Evolutionary conservation across 2,113 vertebrate species (phyloP), one percentile per base, ranked within the genome.

Genomic region (Caloenas nicobarica): DNA sequence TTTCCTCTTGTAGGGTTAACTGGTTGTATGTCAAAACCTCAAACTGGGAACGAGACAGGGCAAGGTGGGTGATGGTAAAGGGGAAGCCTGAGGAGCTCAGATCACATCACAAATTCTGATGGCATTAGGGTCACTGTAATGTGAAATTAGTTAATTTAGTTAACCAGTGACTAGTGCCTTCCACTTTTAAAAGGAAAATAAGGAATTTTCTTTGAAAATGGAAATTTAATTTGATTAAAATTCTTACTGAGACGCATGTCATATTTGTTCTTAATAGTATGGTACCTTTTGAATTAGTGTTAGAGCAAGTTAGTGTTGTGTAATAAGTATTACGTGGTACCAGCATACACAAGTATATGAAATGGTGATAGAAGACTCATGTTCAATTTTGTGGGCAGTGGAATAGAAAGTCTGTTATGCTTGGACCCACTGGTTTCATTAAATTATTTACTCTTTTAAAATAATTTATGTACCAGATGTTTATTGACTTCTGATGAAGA

Each of bases 221-320:
- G 16, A 70, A 83, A 36, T 71, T 3, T 22, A 29, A 60, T 89
- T 50, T 61, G 8, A 34, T 70, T 2, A 29, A 78, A 69, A 58
- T 15, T 2, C 33, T 70, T 70, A 40, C 10, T 3, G 11, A 58
- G 42, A 25, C 8, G 38, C 23, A 42, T 0, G 0, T 28, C 29
- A 24, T 62, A 51, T 9, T 82, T 33, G 3, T 18, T 44, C 24
- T 42, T 25, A 28, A 66, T 33, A 31, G 5, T 21, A n/a, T 21
- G 4, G 2, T 62, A 18, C 31, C 31, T 48, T 10, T 1, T 53
- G 46, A 68, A 62, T 69, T 58, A 42, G 18, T 33, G 5, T 82
- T 79, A 42, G 11, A 50, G 26, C 71, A 68, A 68, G 21, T 23
- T 22, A 65, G 15, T 26, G 4, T 33, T 48, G 15, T 64, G 31